Conservation (phyloP, 92 coral and sea anemone species). For the Parazoanthus swiftii region DNA sequence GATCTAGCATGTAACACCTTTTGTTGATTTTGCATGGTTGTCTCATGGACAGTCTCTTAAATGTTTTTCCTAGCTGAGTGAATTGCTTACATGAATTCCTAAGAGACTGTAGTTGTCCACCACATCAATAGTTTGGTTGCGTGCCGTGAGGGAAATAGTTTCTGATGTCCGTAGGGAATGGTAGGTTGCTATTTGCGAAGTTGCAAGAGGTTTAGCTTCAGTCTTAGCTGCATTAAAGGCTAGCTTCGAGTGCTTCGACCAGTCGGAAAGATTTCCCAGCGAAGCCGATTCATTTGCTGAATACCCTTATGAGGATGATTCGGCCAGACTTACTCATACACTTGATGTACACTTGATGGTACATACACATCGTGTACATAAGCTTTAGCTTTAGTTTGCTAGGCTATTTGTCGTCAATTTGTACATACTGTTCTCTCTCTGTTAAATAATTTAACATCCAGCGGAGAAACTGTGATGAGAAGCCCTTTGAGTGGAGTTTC, state of each 20-base stretch:
- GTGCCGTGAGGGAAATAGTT: background rate
- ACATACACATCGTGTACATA: no score
- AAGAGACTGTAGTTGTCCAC: constrained; percentile 2
- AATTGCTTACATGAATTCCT: constrained; percentile 37
- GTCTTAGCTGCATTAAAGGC: background rate
- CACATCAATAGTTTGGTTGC: background rate
- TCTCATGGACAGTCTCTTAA: background rate
- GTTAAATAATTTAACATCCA: background rate
- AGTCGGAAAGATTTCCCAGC: background rate
- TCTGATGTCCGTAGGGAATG: background rate
- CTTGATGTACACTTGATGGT: no score
- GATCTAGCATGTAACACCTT: background rate
- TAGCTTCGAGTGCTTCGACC: background rate
- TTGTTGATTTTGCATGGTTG: background rate
- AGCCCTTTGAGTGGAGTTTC: background rate
- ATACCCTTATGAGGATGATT: background rate
- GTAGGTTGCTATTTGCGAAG: constrained; percentile 24
- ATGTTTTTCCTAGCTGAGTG: constrained; percentile 29
- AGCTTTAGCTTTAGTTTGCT: background rate
- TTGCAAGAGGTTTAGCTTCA: background rate
- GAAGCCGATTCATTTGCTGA: background rate
- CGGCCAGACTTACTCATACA: background rate
- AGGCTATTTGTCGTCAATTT: background rate
- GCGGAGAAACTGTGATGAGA: background rate
- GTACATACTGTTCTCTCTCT: background rate